Base-by-base conservation (phyloP, 2,113 vertebrate genomes). In the Aspiorhynchus laticeps region DNA sequence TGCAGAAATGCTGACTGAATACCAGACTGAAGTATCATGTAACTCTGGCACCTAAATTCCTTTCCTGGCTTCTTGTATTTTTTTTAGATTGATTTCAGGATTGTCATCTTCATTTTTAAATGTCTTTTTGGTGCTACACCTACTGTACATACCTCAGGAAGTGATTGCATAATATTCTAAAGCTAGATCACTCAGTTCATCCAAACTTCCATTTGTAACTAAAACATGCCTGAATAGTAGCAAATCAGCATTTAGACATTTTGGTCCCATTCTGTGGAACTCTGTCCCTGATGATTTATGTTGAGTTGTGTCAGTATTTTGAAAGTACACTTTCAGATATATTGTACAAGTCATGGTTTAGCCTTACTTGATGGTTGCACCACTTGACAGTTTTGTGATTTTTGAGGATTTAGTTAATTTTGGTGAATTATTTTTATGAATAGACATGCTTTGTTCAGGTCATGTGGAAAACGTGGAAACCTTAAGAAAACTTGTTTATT, bases 1-100 rank as follows among this genome's bases (percentile, higher is more conserved):
- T 28, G n/a, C 6, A 76, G 74, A 15, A 76, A 43, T 48, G 74
- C 74, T 46, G 73, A 76, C 73, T 76, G 6, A n/a, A n/a, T 48
- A 48, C 12, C 41, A 76, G 11, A 76, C 74, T 17, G n/a, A 28
- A 2, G 11, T 15, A 75, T 7, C 2, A 0, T 2, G 1, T n/a
- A 75, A 75, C 11, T 46, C 41, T 14, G 7, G 41, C 12, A 26
- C 73, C 43, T 17, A 76, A 26, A 43, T 26, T n/a, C 7, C 41
- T 76, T 46, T 17, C 26, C 41, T 76, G 41, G 24, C 36, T 12
- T 21, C 48, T 51, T 51, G 14, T 17, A 24, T 24, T 1, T 74
- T 36, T 71, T 71, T 19, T 28, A 36, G 65, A 36, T 36, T 73
- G 33, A 73, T 73, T 73, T 38, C 33, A 24, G 36, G 36, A 73